A percentile compares a stretch with the other conserved stretches of the same genome.
Evolutionary conservation across 2,113 vertebrate species (phyloP).

Genomic region (Tenrec ecaudatus): DNA sequence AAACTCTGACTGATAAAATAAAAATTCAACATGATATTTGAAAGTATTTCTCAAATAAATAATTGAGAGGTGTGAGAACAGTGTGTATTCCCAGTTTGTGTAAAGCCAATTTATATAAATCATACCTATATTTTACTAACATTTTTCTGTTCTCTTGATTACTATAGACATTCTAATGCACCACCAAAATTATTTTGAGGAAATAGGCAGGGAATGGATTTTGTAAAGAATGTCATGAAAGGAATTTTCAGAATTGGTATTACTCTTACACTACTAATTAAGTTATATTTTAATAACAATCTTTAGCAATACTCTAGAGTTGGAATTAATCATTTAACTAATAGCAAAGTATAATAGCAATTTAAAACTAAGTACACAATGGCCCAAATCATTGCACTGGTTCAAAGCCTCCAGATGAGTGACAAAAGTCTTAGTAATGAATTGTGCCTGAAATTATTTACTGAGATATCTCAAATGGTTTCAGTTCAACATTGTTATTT

Average conservation of each 20-base stretch:
- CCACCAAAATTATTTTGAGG: not conserved
- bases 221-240: slow-evolving; percentile 1
- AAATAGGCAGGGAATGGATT: not conserved
- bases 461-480: not conserved
- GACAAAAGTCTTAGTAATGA: not conserved
- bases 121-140: not conserved
- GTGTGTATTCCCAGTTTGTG: not conserved
- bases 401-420: not conserved
- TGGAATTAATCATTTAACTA: not conserved
- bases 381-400: not conserved
- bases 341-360: not conserved
- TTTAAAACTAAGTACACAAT: not conserved
- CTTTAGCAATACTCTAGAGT: not conserved
- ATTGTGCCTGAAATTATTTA: not conserved
- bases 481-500: not conserved
- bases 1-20: not conserved
- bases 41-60: not conserved
- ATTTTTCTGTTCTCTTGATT: not conserved
- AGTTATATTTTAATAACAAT: slow-evolving; percentile 20
- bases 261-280: not conserved
- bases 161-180: not conserved
- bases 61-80: not conserved
- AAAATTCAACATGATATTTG: not conserved
- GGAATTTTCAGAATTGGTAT: not conserved
- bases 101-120: not conserved